These are phyloP conservation scores for Neosilurus hyrtlii DNA, from an alignment of 2,797 vertebrate species.

Conservation along the genomic window DNA sequence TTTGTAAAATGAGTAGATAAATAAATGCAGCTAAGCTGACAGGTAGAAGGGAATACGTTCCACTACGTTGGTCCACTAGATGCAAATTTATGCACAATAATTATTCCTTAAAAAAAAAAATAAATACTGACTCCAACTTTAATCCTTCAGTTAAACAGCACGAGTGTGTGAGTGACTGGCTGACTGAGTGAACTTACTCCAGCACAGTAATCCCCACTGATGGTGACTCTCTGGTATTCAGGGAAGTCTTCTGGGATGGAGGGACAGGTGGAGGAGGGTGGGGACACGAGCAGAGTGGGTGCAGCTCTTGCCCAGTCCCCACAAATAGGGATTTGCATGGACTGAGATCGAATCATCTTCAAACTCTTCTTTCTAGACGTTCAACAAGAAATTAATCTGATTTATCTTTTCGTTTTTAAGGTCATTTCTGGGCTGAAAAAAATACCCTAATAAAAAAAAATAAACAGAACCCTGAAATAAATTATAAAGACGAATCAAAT, in stretches of 20 bases:
- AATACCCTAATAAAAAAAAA: neutral
- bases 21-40: neutral
- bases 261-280: conserved; percentile 57
- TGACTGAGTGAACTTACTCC: conserved; percentile 79
- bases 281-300: conserved; percentile 64
- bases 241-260: conserved; percentile 66
- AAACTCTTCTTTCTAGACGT: conserved; percentile 88
- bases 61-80: neutral
- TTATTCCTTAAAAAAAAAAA: neutral
- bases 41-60: neutral
- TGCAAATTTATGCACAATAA: neutral
- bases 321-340: conserved; percentile 78
- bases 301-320: conserved; percentile 72
- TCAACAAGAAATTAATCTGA: neutral
- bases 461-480: neutral
- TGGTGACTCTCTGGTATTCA: conserved; percentile 93
- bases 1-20: too few species aligned
- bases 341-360: conserved; percentile 90
- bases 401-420: neutral
- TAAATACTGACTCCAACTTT: neutral
- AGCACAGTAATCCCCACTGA: conserved; percentile 95
- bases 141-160: neutral
- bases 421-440: neutral
- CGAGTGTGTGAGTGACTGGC: conserved; percentile 8
- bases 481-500: neutral